Evolutionary conservation across 2,797 vertebrate species (phyloP).

Genomic region (Spea hammondii): DNA sequence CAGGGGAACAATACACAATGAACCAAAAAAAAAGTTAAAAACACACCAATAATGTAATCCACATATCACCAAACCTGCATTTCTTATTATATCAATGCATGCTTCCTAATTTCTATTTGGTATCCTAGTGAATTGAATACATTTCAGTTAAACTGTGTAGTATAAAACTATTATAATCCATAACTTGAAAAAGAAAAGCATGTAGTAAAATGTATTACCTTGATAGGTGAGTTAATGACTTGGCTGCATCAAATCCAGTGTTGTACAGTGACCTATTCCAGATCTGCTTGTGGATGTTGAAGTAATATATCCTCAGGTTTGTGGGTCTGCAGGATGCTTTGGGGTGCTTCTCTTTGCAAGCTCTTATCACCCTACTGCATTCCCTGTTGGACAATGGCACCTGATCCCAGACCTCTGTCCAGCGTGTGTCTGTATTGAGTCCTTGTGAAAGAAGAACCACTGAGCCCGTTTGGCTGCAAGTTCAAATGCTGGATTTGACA

Average conservation of each 20-base stretch:
- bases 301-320: slow-evolving; percentile 59
- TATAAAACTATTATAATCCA: too few species aligned
- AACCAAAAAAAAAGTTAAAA: slow-evolving; percentile 7
- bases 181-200: background rate
- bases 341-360: slow-evolving; percentile 53
- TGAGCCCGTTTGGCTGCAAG: slow-evolving; percentile 76
- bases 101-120: background rate
- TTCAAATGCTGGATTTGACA: slow-evolving; percentile 82
- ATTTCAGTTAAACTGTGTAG: background rate
- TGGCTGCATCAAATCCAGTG: slow-evolving; percentile 60
- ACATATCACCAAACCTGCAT: background rate
- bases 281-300: slow-evolving; percentile 62
- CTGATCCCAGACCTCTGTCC: slow-evolving; percentile 56
- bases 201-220: slow-evolving; percentile 58
- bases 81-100: background rate
- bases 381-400: slow-evolving; percentile 58
- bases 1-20: background rate
- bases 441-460: slow-evolving; percentile 63
- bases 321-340: slow-evolving; percentile 50
- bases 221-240: slow-evolving; percentile 64
- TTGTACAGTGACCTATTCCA: slow-evolving; percentile 60
- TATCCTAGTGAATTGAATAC: background rate
- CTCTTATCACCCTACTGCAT: slow-evolving; percentile 36
- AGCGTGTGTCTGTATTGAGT: slow-evolving; percentile 61
- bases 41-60: background rate